Evolutionary conservation across 2,797 vertebrate species (phyloP).

Genomic region (Eurystomus glaucurus): DNA sequence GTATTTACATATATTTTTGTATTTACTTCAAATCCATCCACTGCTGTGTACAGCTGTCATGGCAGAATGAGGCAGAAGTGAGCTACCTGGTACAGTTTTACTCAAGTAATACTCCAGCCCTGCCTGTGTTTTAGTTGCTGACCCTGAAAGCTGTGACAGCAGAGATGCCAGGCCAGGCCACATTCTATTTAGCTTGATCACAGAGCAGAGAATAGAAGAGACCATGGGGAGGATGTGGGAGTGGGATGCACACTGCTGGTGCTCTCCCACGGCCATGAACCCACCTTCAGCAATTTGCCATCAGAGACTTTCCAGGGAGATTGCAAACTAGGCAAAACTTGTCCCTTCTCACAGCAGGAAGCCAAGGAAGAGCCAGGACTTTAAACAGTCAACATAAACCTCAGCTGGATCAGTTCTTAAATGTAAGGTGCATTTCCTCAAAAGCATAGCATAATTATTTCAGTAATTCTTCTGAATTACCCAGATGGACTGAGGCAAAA

Average conservation of each 20-base stretch:
- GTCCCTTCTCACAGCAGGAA: neutral
- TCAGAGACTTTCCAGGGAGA: neutral
- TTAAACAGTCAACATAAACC: neutral
- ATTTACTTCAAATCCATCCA: neutral
- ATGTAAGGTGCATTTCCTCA: neutral
- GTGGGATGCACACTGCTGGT: fast-evolving
- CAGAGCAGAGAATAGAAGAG: neutral
- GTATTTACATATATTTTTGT: neutral
- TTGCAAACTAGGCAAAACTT: neutral
- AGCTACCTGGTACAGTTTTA: neutral
- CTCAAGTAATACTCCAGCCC: neutral
- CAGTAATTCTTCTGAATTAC: conserved; percentile 6
- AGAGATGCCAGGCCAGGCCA: neutral
- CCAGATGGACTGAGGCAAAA: neutral
- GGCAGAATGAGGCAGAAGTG: neutral
- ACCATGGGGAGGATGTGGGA: neutral
- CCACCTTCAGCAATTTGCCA: fast-evolving
- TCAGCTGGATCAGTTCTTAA: neutral
- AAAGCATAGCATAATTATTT: neutral
- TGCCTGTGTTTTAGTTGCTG: neutral
- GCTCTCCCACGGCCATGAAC: neutral
- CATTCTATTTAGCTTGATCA: neutral
- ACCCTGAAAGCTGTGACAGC: neutral
- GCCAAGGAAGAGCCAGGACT: neutral
- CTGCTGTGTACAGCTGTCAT: neutral